A percentile compares a stretch with the other conserved stretches of the same genome.
These are phyloP conservation scores for Spilarctia lutea DNA, from an alignment of 2,888 invertebrate genomes.

Conservation along the genomic window DNA sequence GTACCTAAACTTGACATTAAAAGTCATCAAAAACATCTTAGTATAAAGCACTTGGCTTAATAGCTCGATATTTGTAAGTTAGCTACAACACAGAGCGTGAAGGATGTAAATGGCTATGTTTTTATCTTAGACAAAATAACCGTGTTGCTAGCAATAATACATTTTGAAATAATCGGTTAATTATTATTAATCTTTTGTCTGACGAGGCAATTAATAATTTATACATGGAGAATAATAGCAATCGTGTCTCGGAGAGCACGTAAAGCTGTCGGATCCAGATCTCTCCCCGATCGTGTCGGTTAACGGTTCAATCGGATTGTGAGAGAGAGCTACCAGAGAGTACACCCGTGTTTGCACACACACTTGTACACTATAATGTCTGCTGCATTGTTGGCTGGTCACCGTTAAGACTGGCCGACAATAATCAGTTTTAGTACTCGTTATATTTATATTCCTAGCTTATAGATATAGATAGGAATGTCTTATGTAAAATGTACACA, in stretches of 20 bases:
- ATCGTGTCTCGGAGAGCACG: too few relatives aligned
- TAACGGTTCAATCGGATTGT: too few relatives aligned
- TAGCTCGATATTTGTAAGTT: not conserved
- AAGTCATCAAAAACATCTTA: not conserved
- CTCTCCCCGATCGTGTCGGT: too few relatives aligned
- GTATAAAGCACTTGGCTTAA: not conserved
- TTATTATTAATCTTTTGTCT: too few relatives aligned
- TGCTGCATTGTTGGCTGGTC: too few relatives aligned
- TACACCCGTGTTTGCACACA: too few relatives aligned
- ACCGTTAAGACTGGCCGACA: too few relatives aligned
- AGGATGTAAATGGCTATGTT: not conserved
- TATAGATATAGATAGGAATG: not conserved
- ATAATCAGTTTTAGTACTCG: not conserved
- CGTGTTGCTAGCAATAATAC: not conserved
- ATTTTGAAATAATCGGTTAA: not conserved
- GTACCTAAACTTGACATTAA: not conserved
- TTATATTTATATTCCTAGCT: not conserved
- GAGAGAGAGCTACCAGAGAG: too few relatives aligned
- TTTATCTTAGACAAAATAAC: not conserved
- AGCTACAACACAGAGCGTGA: not conserved
- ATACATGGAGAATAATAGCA: too few relatives aligned
- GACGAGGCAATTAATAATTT: not conserved
- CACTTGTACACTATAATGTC: too few relatives aligned
- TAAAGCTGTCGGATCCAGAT: too few relatives aligned
- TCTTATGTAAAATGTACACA: too few relatives aligned